Evolutionary conservation across 2,113 vertebrate species (phyloP), one percentile per base, ranked within the genome.

Genomic region (Smithornis capensis): DNA sequence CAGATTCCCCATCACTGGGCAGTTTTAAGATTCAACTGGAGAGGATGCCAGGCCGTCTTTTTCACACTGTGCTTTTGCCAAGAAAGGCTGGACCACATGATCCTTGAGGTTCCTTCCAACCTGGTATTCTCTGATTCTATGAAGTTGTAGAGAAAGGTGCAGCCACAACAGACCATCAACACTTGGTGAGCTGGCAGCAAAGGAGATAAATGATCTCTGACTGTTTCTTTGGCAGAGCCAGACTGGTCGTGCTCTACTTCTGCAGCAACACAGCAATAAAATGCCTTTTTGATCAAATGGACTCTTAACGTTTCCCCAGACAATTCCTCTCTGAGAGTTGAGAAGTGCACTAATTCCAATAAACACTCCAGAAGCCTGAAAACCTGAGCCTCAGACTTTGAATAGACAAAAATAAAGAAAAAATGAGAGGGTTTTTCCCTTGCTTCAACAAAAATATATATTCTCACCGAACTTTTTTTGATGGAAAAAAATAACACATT

Each of bases 341-440:
- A 90, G 68, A 90, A 79, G 89, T 62, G 50, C 23, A 69, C 16
- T 55, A 37, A 88, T 88, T 90, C 63, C 75, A 79, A 24, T 1
- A 92, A 56, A 57, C 4, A 2, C 40, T 89, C 42, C 77, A 93
- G 80, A 64, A 92, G 89, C 42, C 49, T 42, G 65, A 94, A 94
- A 89, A 49, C 9, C 44, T 23, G 29, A 77, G 52, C 64, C 81
- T 87, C 83, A 79, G 64, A 55, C 49, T 92, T 80, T 14, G 52
- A 92, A 74, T 1, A 93, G 76, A 67, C 50, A 69, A 33, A 70
- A 89, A 91, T 55, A 92, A 93, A 97, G 59, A 69, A 88, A 94
- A 94, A 96, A 90, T 70, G 33, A 7, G 76, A 75, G 64, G 49
- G 76, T 14, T 78, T 92, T 92, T 95, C 73, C 79, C 49, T 71